phyloP scores from a whole-genome alignment of 2,797 vertebrate species.

The Labeo calbasu region DNA sequence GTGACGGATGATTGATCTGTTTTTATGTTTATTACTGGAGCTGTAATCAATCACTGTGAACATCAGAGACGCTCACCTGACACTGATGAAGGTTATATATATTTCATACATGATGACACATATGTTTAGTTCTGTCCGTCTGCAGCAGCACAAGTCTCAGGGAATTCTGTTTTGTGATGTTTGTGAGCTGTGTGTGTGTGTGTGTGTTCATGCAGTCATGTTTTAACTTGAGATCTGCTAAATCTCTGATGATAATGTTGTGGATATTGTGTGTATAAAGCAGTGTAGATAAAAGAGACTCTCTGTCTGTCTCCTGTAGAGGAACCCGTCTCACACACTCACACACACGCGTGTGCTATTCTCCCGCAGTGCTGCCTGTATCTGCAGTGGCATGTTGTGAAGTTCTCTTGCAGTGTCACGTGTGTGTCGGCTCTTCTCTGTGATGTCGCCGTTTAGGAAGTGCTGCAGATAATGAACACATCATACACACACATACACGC shows the following conservation, averaged over 20 bases:
- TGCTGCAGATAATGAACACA: neutral
- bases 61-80: neutral
- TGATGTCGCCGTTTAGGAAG: neutral
- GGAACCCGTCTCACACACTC: too few species aligned
- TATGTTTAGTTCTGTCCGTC: too few species aligned
- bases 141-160: neutral
- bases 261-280: too few species aligned
- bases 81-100: neutral
- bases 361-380: conserved; percentile 7
- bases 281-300: too few species aligned
- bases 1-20: neutral
- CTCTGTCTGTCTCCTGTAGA: too few species aligned
- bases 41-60: neutral
- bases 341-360: neutral
- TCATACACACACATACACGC: neutral
- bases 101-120: too few species aligned
- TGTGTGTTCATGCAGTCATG: too few species aligned
- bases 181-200: too few species aligned
- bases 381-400: conserved; percentile 29
- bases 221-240: too few species aligned
- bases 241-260: too few species aligned
- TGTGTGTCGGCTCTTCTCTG: neutral
- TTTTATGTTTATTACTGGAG: neutral
- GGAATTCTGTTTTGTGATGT: neutral
- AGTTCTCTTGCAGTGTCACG: neutral